These are phyloP conservation scores for Sus cebifrons DNA, from an alignment of 2,797 vertebrate genomes.

Conservation along the genomic window DNA sequence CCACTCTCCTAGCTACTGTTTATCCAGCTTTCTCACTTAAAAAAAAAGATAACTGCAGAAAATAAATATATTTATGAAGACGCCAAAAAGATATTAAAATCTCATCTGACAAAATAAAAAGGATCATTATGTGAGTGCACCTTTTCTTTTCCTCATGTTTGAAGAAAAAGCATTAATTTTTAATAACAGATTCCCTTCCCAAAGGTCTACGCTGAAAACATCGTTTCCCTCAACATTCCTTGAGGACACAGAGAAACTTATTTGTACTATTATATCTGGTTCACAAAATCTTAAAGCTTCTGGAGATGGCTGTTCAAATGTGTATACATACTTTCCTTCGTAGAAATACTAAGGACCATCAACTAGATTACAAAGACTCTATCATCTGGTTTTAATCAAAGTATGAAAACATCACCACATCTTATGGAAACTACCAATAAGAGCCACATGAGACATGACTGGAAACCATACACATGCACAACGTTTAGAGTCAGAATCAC, in stretches of 20 bases:
- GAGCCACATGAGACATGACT: neutral
- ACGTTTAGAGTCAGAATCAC: neutral
- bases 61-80: neutral
- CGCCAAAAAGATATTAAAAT: neutral
- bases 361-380: neutral
- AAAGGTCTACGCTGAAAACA: neutral
- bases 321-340: neutral
- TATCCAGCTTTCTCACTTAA: neutral
- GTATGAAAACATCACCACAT: neutral
- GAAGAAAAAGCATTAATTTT: conserved; percentile 13
- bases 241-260: neutral
- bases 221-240: neutral
- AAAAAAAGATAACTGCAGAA: neutral
- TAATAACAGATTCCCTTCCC: conserved; percentile 18
- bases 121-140: neutral
- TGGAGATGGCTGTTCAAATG: neutral
- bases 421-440: neutral
- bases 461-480: conserved; percentile 8
- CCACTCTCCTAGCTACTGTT: neutral
- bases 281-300: neutral
- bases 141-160: neutral
- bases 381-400: conserved; percentile 25
- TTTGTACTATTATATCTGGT: neutral
- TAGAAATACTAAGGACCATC: neutral
- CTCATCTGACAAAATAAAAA: neutral